Conservation (phyloP, 2,888 invertebrate species). For the Aquatica leii region DNA sequence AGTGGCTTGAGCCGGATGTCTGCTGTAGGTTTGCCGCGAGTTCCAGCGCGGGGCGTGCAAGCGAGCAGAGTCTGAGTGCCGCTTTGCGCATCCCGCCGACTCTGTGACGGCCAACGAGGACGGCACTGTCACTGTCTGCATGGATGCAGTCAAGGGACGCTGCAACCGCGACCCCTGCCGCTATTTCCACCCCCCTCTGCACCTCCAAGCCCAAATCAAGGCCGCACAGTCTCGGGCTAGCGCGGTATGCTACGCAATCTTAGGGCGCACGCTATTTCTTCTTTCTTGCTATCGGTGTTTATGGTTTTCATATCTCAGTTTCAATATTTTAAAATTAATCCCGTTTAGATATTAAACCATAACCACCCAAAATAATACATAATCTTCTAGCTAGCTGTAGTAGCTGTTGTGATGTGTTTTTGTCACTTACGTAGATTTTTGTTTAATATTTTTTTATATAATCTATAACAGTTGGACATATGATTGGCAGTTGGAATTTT, state of each 20-base stretch:
- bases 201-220: conserved; percentile 99
- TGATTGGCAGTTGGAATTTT: not conserved
- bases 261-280: conserved; percentile 61
- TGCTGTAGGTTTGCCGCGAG: conserved; percentile 95
- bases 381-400: conserved; percentile 34
- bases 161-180: conserved; percentile 99
- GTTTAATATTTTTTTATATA: conserved; percentile 19
- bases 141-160: conserved; percentile 99
- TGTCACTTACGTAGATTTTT: conserved; percentile 14
- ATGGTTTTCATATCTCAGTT: conserved; percentile 39
- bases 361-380: conserved; percentile 29
- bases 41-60: conserved; percentile 98
- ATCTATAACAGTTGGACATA: conserved; percentile 9
- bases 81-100: conserved; percentile 98
- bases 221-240: conserved; percentile 93
- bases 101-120: conserved; percentile 96
- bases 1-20: conserved; percentile 59
- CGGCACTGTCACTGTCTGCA: conserved; percentile 99
- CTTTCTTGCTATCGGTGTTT: conserved; percentile 62
- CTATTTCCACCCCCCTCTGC: conserved; percentile 99
- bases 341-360: conserved; percentile 23
- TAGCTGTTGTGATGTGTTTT: conserved; percentile 36
- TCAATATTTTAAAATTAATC: no score
- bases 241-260: conserved; percentile 82
- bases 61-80: conserved; percentile 97